Conservation (phyloP, 2,797 vertebrate species). For the Lepidocolaptes lacrymiger region DNA sequence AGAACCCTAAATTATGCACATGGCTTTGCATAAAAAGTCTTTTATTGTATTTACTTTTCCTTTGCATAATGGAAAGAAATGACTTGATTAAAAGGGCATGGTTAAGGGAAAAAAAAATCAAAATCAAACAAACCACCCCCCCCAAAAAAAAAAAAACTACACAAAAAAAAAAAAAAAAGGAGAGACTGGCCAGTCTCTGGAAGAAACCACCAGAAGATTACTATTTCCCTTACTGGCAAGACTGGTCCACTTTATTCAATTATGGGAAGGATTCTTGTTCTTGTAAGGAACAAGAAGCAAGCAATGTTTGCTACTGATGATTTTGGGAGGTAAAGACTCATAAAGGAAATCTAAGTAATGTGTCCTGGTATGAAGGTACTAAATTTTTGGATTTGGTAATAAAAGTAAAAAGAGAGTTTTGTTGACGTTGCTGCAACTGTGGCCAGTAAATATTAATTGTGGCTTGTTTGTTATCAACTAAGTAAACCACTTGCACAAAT, state of each 20-base stretch:
- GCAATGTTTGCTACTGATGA: neutral
- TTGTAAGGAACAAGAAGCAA: neutral
- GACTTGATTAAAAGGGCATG: neutral
- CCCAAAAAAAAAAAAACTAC: rapidly evolving
- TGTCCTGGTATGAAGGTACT: neutral
- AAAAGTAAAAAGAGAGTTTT: neutral
- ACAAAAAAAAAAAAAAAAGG: neutral
- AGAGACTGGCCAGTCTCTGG: neutral
- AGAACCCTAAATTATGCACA: neutral
- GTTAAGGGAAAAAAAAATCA: neutral
- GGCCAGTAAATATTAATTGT: neutral
- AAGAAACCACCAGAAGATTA: neutral
- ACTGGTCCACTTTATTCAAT: neutral
- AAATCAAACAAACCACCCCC: neutral
- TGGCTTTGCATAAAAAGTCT: neutral
- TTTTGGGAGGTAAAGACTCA: neutral
- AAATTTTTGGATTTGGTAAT: neutral
- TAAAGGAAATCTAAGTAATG: neutral
- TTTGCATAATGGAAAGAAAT: neutral
- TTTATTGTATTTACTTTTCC: neutral
- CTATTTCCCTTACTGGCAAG: neutral
- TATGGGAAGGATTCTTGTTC: neutral
- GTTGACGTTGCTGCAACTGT: neutral
- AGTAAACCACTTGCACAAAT: neutral
- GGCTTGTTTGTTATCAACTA: neutral